Evolutionary conservation across 2,797 vertebrate genomes (phyloP).

Genomic region (Phataginus tricuspis): DNA sequence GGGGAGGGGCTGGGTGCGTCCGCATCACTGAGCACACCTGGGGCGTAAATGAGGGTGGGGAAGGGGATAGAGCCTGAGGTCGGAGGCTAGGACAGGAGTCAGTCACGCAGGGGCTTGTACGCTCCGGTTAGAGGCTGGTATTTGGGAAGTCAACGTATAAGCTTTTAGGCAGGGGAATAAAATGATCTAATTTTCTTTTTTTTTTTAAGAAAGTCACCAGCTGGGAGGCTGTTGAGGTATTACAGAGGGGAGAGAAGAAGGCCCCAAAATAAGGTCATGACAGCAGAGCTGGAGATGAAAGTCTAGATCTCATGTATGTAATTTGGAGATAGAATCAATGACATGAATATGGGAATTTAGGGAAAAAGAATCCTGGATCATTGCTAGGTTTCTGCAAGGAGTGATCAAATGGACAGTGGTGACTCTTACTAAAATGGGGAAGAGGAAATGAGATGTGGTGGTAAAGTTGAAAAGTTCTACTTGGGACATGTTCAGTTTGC

Average conservation of each 20-base stretch:
- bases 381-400: background rate
- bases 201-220: background rate
- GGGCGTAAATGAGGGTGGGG: background rate
- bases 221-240: background rate
- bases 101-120: background rate
- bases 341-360: background rate
- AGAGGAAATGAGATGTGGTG: background rate
- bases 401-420: background rate
- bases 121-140: background rate
- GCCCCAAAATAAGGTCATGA: background rate
- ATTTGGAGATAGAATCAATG: background rate
- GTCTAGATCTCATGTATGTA: background rate
- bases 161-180: background rate
- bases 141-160: background rate
- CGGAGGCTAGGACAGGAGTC: background rate
- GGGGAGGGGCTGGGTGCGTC: background rate
- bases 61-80: background rate
- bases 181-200: background rate
- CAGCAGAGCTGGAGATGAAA: background rate
- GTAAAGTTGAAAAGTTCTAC: background rate
- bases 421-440: background rate
- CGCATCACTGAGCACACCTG: background rate
- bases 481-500: background rate
- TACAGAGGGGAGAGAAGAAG: background rate
- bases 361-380: background rate